Evolutionary conservation across 1,140 invertebrate genomes (phyloP), one percentile per base, ranked within the genome.

Genomic region (Hermetia illucens): DNA sequence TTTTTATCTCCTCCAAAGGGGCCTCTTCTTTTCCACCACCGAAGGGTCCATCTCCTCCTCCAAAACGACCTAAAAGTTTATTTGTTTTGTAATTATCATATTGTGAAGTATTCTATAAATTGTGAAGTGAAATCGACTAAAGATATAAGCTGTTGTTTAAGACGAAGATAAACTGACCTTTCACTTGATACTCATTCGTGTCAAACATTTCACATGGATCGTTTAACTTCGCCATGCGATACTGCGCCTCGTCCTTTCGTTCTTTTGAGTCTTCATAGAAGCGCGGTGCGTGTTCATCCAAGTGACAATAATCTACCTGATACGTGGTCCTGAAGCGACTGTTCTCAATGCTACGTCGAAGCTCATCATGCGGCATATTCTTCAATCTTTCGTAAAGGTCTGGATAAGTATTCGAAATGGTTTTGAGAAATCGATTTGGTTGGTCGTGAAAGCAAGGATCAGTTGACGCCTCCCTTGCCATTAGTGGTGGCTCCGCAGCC

Each of bases 311-410:
- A 47, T 72, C 70, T 4, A 65, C 52, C 46, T 72, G 68, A 49
- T 73, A 73, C 0, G 70, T 73, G 6, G 67, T 65, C 20, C 52
- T 63, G 38, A 71, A 48, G 22, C 70, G 56, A 48, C 72, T 65
- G 16, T 47, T 50, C 37, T 71, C 64, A 12, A 71, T 53, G 18
- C 62, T 51, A 4, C 61, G 55, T 13, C 64, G 51, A 8, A 65
- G 42, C 40, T 72, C 68, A 31, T 65, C 60, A 12, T 63, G 58
- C 6, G 66, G 58, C 30, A 63, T 52, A 2, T 50, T 50, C 34
- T 65, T 61, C 2, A 71, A 43, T 13, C 63, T 53, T 44, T 66
- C 65, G 34, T 70, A 70, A 9, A 71, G 50, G 47, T 64, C 65
- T 0, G 69, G 68, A 50, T 65, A 68, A 10, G 50, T 42, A 9